Conservation (phyloP, 2,113 vertebrate genomes). For the Brachyhypopomus gauderio region DNA sequence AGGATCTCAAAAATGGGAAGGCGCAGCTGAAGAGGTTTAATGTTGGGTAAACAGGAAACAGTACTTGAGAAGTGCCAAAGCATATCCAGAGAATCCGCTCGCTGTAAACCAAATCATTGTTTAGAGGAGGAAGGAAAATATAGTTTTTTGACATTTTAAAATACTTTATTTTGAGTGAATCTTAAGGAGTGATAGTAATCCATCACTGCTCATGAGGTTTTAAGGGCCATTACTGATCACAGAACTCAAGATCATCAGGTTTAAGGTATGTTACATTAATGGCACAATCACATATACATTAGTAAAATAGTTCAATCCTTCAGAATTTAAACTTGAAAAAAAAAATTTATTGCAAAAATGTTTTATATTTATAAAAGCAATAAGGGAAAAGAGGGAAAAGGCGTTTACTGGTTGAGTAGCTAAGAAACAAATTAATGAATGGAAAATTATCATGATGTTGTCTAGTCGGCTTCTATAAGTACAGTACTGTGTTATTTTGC, state of each 20-base stretch:
- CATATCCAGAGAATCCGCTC: slow-evolving; percentile 8
- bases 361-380: neutral
- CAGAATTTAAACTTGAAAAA: no score
- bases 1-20: slow-evolving; percentile 29
- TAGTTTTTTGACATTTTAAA: neutral
- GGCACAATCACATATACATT: neutral
- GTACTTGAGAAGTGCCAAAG: slow-evolving; percentile 29
- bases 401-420: no score
- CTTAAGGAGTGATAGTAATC: neutral
- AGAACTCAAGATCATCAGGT: neutral
- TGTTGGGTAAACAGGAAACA: slow-evolving; percentile 38
- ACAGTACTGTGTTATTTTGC: no score
- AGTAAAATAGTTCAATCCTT: no score
- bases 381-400: neutral
- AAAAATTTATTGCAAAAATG: no score
- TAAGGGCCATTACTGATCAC: neutral
- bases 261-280: neutral
- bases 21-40: slow-evolving; percentile 27
- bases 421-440: neutral
- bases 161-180: neutral
- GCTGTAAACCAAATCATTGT: neutral
- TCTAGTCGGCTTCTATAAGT: no score
- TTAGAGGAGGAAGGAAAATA: neutral
- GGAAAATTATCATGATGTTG: neutral
- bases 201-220: neutral